Conservation (phyloP, 2,113 vertebrate genomes). For the Lethenteron camtschaticum region DNA sequence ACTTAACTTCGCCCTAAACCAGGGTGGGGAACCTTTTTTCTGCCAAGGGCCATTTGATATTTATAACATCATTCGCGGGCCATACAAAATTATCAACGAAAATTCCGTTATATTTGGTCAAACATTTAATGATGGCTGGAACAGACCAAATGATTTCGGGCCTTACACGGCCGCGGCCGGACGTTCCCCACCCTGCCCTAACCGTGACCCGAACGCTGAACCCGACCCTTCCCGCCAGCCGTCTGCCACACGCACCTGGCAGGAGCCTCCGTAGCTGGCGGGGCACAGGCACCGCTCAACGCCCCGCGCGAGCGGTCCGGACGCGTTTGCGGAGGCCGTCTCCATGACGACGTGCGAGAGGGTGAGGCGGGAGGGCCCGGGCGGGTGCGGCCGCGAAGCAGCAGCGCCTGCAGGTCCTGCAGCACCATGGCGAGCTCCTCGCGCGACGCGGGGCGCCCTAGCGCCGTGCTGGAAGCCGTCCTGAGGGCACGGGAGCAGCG, state of each 20-base stretch:
- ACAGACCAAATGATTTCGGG: no score
- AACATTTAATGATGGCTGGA: no score
- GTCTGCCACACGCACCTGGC: not conserved
- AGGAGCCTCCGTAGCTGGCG: not conserved
- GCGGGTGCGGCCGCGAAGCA: not conserved
- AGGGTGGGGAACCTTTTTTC: no score
- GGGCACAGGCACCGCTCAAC: conserved; percentile 4
- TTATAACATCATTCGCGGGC: no score
- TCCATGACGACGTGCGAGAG: not conserved
- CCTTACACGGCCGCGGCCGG: no score
- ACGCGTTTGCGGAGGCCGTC: not conserved
- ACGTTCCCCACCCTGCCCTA: no score
- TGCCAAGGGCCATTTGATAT: no score
- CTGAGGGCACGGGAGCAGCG: not conserved
- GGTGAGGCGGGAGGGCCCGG: not conserved
- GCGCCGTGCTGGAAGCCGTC: not conserved
- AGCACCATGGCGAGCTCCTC: conserved; percentile 4
- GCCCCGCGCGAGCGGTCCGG: not conserved
- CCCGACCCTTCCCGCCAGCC: no score
- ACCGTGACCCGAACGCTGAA: no score
- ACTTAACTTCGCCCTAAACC: no score
- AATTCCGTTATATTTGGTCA: no score
- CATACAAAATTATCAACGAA: no score
- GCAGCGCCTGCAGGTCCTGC: not conserved
- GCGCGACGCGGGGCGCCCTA: not conserved